Evolutionary conservation across 2,888 invertebrate species (phyloP).

Genomic region (Frankliniella intonsa): DNA sequence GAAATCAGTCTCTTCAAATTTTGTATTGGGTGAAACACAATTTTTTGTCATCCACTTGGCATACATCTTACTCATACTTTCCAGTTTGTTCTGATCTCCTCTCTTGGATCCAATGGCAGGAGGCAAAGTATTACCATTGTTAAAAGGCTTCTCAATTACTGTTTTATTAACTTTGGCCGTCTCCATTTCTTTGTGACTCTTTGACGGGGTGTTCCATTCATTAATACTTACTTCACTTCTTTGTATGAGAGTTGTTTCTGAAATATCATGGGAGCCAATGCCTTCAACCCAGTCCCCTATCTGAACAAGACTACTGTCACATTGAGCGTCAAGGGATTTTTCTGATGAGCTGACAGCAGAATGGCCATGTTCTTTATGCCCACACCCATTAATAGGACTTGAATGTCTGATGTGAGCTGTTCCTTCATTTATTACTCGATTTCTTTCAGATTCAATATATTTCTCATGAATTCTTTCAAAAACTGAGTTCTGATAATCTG

Average conservation of each 20-base stretch:
- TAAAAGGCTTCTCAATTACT: no score
- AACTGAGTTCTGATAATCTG: conserved; percentile 20
- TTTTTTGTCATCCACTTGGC: conserved; percentile 7
- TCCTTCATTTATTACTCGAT: conserved; percentile 27
- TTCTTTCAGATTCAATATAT: conserved; percentile 33
- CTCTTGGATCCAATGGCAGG: not conserved
- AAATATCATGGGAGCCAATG: not conserved
- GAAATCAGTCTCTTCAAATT: not conserved
- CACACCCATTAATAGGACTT: not conserved
- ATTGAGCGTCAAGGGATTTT: not conserved
- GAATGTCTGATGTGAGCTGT: not conserved
- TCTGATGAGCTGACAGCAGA: not conserved
- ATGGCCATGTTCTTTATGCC: not conserved
- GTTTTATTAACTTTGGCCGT: no score
- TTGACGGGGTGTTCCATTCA: not conserved
- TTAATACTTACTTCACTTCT: not conserved
- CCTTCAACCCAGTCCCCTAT: not conserved
- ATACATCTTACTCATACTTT: conserved; percentile 7
- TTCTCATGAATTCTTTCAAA: conserved; percentile 33
- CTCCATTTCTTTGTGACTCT: not conserved
- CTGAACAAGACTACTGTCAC: not conserved
- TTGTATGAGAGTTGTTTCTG: not conserved
- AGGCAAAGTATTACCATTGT: not conserved
- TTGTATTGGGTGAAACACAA: not conserved
- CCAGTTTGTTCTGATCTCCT: not conserved